Conservation (phyloP, 2,888 invertebrate genomes). For the Caradrina kadenii region DNA sequence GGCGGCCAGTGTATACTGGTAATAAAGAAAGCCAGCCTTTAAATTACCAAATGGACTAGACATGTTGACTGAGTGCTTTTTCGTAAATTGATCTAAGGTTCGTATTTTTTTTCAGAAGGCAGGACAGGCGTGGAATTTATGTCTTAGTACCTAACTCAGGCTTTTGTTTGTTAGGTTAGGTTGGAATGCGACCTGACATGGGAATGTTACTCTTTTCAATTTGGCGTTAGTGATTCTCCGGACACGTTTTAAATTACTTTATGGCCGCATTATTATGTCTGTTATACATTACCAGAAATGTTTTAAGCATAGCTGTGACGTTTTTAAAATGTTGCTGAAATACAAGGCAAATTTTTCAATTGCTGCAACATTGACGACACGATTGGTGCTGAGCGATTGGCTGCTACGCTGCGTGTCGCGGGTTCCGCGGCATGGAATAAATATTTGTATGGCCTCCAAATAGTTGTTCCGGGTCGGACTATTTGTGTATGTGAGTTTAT, state of each 20-base stretch:
- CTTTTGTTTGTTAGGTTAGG: constrained; percentile 9
- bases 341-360: too few relatives aligned
- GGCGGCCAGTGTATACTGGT: constrained; percentile 44
- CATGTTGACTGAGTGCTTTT: constrained; percentile 50
- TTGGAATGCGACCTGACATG: background rate
- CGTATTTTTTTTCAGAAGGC: constrained; percentile 21
- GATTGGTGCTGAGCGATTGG: too few relatives aligned
- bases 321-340: too few relatives aligned
- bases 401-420: too few relatives aligned
- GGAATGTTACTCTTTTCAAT: constrained; percentile 28
- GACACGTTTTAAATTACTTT: background rate
- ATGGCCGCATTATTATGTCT: too few relatives aligned
- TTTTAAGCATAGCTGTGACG: too few relatives aligned
- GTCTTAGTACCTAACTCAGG: constrained; percentile 26
- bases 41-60: constrained; percentile 59
- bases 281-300: too few relatives aligned
- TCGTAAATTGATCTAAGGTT: constrained; percentile 48
- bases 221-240: background rate
- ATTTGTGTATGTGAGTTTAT: too few relatives aligned
- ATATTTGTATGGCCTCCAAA: too few relatives aligned
- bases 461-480: too few relatives aligned
- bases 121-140: constrained; percentile 40
- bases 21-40: constrained; percentile 53
- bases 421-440: too few relatives aligned
- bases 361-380: too few relatives aligned